Evolutionary conservation across 2,797 vertebrate genomes (phyloP), one percentile per base, ranked within the genome.

Genomic region (Hemitrygon akajei): DNA sequence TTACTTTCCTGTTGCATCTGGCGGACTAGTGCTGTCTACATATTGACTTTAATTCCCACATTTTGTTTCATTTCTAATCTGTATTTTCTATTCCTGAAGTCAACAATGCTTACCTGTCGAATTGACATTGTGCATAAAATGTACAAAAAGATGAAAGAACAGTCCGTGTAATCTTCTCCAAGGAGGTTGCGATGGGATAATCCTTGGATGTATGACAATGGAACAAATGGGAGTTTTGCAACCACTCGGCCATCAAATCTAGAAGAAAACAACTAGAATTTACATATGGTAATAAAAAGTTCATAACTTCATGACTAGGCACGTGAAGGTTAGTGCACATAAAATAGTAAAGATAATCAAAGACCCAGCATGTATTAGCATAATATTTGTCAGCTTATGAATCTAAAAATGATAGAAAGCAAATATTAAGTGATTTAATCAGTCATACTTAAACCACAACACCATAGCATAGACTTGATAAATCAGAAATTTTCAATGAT

Each of bases 41-140:
- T 86, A 30, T 86, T 37, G 2, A 66, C 16, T 89, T 89, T 69
- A 69, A 69, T 18, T 34, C 34, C n/a, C 14, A 89, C 63, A 89
- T 37, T 37, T 69, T 16, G 37, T 89, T 89, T 34, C 14, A 66
- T 16, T 34, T 27, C n/a, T 66, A 11, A 16, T 7, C 47, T 86
- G 56, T 30, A 86, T 27, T 60, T 27, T n/a, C 47, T 58, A 60
- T 7, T 18, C 47, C 86, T 66, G 18, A 16, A 60, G 3, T 16
- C 84, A 86, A 58, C 82, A 0, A n/a, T 58, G 94, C 95, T 96
- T 97, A 99, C 99, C 97, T 99, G 99, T 95, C 98, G 97, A 95
- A 99, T 99, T 0, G 99, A 99, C 99, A 99, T 99, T 30, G 99
- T 99, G 96, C 99, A 99, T 92, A 99, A 98, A 94, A 99, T 99